Base-by-base conservation (phyloP, 2,888 invertebrate genomes). In the Cheilosia vernalis region DNA sequence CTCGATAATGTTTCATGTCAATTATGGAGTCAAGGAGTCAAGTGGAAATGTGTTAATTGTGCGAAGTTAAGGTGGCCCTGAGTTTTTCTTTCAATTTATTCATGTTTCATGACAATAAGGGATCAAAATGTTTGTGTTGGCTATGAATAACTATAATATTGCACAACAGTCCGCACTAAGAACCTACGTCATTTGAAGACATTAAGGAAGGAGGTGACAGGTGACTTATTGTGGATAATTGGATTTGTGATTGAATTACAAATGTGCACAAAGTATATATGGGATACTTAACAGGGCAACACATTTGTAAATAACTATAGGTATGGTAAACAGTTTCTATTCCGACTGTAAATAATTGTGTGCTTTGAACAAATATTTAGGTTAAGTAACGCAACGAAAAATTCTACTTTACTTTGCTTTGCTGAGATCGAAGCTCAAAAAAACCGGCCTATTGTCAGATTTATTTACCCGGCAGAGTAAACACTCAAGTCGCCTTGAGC, bases 1-100 rank as follows among this genome's bases (percentile, higher is more conserved):
- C 44, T 33, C 10, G 27, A 27, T 53, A 77, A 24, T 61, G 19
- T n/a, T 19, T n/a, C 33, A 44, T 40, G 55, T 56, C 44, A 44
- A 49, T 55, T 67, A 30, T 24, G 17, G 40, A 21, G 15, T 53
- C 61, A 47, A 40, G 1, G 2, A 21, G 15, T 53, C 61, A 47
- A 24, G 13, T 24, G 24, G 5, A 66, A 42, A 19, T 33, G 37
- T 21, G 27, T n/a, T 5, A 40, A 66, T 40, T n/a, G 30, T 49
- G 51, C 40, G 15, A 51, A 66, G 51, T 51, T 51, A 2, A 21
- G 2, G 19, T 51, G 15, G 4, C 15, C 15, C 24, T 51, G 15
- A 24, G 51, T 51, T 2, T 5, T 5, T 19, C 3, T 13, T 4
- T 19, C 13, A 9, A 9, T 47, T 47, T 1, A 13, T 47, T 9